Percentiles rank a stretch among this genome's conserved stretches.
phyloP scores from a whole-genome alignment of 2,888 invertebrate genomes.

The Syritta pipiens region DNA sequence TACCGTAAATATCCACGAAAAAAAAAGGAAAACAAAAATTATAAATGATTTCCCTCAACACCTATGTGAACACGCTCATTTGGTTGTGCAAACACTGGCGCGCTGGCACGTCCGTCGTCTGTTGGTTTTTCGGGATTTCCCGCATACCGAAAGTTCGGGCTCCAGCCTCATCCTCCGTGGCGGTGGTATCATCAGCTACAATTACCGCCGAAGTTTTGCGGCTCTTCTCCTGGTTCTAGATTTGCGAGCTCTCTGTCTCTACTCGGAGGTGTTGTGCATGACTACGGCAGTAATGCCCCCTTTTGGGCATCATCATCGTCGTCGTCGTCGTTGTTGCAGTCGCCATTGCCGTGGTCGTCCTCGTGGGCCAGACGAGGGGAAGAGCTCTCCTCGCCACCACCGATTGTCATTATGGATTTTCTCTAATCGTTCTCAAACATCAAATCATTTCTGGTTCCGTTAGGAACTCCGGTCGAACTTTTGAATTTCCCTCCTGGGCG shows the following conservation, averaged over 20 bases:
- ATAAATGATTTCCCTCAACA: conserved; percentile 51
- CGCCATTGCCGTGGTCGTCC: neutral
- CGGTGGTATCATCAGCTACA: conserved; percentile 58
- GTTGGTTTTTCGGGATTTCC: conserved; percentile 62
- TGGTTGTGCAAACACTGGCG: conserved; percentile 59
- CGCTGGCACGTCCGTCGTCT: conserved; percentile 59
- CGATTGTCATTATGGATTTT: conserved; percentile 69
- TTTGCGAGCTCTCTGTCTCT: conserved; percentile 8
- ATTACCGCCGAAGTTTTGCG: conserved; percentile 58
- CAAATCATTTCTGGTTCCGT: conserved; percentile 69
- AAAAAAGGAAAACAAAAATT: conserved; percentile 15
- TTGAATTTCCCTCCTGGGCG: conserved; percentile 49
- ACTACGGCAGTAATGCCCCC: conserved; percentile 60
- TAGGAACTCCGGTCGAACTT: conserved; percentile 48
- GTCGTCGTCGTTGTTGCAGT: conserved; percentile 11
- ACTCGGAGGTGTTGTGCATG: conserved; percentile 45
- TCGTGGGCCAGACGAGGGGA: conserved; percentile 5
- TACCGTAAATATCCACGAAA: conserved; percentile 63
- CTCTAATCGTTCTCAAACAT: conserved; percentile 69
- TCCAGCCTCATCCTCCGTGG: neutral
- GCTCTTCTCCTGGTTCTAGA: conserved; percentile 52
- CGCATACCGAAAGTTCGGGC: neutral
- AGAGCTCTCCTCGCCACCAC: conserved; percentile 36
- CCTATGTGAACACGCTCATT: conserved; percentile 58
- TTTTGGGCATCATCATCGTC: conserved; percentile 67